These are phyloP conservation scores for Sesia apiformis DNA, from an alignment of 2,888 invertebrate genomes.

Conservation along the genomic window DNA sequence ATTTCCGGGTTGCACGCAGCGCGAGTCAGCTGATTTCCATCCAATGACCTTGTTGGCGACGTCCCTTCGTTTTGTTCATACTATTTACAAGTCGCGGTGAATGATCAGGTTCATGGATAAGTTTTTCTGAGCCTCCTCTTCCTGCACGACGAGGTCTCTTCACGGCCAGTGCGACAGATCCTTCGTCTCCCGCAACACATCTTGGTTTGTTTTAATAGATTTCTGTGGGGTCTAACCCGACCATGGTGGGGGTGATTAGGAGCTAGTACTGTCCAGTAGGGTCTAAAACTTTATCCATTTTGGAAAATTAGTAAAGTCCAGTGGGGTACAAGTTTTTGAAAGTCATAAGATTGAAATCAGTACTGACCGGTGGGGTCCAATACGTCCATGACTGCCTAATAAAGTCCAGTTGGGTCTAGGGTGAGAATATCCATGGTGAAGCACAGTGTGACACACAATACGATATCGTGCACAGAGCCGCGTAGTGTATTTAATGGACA, in stretches of 20 bases:
- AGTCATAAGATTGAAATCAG: conserved; percentile 17
- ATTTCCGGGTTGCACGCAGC: conserved; percentile 55
- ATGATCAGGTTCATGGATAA: conserved; percentile 8
- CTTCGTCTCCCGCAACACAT: conserved; percentile 67
- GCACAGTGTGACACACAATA: conserved; percentile 53
- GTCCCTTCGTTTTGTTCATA: conserved; percentile 47
- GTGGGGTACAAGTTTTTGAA: conserved; percentile 34
- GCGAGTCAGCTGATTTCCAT: conserved; percentile 64
- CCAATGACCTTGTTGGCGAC: conserved; percentile 55
- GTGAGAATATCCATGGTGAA: conserved; percentile 57
- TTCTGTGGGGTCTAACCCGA: conserved; percentile 64
- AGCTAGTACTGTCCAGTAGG: conserved; percentile 57
- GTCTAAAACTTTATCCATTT: conserved; percentile 48
- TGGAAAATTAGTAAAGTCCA: conserved; percentile 25
- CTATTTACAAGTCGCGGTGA: conserved; percentile 51
- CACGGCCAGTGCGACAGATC: conserved; percentile 55
- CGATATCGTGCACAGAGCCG: conserved; percentile 36
- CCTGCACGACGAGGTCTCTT: conserved; percentile 65
- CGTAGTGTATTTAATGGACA: conserved; percentile 23
- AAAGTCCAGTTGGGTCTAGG: conserved; percentile 66
- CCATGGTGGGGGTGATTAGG: conserved; percentile 27
- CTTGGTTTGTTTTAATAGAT: conserved; percentile 53
- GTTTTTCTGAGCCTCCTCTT: conserved; percentile 47
- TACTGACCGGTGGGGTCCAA: conserved; percentile 62
- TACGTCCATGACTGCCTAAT: conserved; percentile 50